Evolutionary conservation across 2,113 vertebrate genomes (phyloP), one percentile per base, ranked within the genome.

Genomic region (Butastur rufipennis): DNA sequence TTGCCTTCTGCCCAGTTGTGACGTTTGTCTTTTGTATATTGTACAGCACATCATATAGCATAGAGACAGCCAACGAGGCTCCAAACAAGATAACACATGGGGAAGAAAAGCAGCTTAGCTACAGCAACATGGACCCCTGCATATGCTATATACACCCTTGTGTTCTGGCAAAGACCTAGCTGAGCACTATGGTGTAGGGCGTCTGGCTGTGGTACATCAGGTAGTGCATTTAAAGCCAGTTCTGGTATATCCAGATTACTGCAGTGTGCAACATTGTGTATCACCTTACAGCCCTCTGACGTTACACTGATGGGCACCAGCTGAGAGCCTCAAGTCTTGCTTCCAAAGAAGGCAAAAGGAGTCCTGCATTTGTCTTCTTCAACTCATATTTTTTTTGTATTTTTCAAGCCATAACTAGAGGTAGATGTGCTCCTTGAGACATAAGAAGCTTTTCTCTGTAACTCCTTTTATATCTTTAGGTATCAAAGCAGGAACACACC

Each of bases 101-200:
- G 65, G 32, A 42, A 47, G 48, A 53, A 88, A 72, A 68, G 26
- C 47, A 82, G n/a, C 23, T 70, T 27, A 36, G 36, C 36, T 62
- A 10, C 50, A 50, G 38, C 50, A 79, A 2, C 14, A 1, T 13
- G 29, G 16, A 77, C 21, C 26, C 32, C 52, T 82, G 58, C 3
- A 3, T 47, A 25, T 17, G 15, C 32, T 71, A 2, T 9, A 18
- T 10, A 23, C 21, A 16, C 0, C 21, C 18, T 32, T 1, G 1
- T 38, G 43, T n/a, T 43, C n/a, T 72, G 90, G n/a, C 47, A 38
- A 22, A 65, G 55, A 45, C 3, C 50, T 81, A 66, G n/a, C 42
- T 62, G 66, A 78, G 65, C n/a, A 1, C 26, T 7, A 16, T 23
- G 34, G 10, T 10, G 31, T 7, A 47, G 65, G 32, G 79, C 9